Conservation (phyloP, 2,113 vertebrate species). For the Atlantisia rogersi region DNA sequence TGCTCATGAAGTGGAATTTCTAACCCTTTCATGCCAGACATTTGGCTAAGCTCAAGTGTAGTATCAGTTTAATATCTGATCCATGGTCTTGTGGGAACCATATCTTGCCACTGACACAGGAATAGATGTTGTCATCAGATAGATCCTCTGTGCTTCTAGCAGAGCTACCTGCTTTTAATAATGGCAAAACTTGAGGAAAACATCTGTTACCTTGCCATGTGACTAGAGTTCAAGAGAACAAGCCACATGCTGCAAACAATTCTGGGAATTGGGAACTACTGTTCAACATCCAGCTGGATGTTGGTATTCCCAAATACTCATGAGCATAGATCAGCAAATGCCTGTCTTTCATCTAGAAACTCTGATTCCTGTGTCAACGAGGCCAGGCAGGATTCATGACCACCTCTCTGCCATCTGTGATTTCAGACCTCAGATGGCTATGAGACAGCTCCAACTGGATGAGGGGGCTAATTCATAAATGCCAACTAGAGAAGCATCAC, state of each 20-base stretch:
- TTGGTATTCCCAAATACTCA: not conserved
- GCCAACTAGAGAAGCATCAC: not conserved
- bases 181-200: conserved; percentile 3
- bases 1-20: not conserved
- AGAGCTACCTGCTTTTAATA: conserved; percentile 55
- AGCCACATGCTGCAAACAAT: conserved; percentile 23
- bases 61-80: not conserved
- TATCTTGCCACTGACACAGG: conserved; percentile 10
- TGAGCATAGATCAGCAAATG: conserved; percentile 10
- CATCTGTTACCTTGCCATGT: not conserved
- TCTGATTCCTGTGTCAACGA: conserved; percentile 17
- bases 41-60: not conserved
- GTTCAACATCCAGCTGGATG: conserved; percentile 36
- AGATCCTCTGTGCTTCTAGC: not conserved
- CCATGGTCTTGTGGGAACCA: not conserved
- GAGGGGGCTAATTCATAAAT: not conserved
- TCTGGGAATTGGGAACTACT: conserved; percentile 43
- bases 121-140: conserved; percentile 18
- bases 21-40: not conserved
- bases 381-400: not conserved
- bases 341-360: conserved; percentile 35
- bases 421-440: not conserved
- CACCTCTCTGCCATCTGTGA: not conserved
- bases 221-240: not conserved
- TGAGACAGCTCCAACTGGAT: not conserved